A percentile compares a stretch with the other conserved stretches of the same genome.
phyloP scores from a whole-genome alignment of 2,888 invertebrate species.

The Leptura quadrifasciata region DNA sequence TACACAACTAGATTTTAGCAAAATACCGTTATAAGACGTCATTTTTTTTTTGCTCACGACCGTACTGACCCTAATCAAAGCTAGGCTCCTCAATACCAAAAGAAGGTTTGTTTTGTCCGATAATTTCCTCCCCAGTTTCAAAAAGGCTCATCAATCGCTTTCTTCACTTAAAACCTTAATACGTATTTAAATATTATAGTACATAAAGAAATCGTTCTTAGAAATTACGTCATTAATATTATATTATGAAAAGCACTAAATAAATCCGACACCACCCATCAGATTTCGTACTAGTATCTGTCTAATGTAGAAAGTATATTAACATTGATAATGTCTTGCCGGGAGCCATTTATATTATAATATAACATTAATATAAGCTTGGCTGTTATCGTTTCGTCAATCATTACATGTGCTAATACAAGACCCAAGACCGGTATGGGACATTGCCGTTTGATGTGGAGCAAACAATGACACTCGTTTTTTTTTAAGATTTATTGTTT shows the following conservation, averaged over 20 bases:
- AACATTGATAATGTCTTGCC: slow-evolving; percentile 25
- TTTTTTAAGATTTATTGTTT: neutral
- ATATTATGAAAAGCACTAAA: neutral
- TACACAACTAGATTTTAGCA: too few species aligned
- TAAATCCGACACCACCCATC: slow-evolving; percentile 20
- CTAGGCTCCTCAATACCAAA: too few species aligned
- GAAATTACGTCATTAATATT: slow-evolving; percentile 15
- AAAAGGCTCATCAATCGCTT: too few species aligned
- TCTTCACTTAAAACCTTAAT: neutral
- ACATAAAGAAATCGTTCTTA: slow-evolving; percentile 6
- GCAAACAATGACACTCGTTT: neutral
- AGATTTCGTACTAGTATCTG: neutral
- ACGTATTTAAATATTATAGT: neutral
- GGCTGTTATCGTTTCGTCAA: slow-evolving; percentile 16
- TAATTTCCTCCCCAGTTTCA: too few species aligned
- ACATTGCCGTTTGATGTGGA: slow-evolving; percentile 16
- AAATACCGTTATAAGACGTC: too few species aligned
- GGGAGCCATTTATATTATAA: slow-evolving; percentile 20
- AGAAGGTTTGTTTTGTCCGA: too few species aligned
- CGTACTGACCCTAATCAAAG: too few species aligned
- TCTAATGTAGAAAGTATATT: slow-evolving; percentile 28
- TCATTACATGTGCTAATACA: slow-evolving; percentile 16
- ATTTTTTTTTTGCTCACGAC: too few species aligned
- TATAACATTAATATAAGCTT: slow-evolving; percentile 23
- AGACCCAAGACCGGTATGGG: slow-evolving; percentile 8